These are phyloP conservation scores for Drosophila affinis DNA, from an alignment of 2,888 invertebrate species.

Conservation along the genomic window DNA sequence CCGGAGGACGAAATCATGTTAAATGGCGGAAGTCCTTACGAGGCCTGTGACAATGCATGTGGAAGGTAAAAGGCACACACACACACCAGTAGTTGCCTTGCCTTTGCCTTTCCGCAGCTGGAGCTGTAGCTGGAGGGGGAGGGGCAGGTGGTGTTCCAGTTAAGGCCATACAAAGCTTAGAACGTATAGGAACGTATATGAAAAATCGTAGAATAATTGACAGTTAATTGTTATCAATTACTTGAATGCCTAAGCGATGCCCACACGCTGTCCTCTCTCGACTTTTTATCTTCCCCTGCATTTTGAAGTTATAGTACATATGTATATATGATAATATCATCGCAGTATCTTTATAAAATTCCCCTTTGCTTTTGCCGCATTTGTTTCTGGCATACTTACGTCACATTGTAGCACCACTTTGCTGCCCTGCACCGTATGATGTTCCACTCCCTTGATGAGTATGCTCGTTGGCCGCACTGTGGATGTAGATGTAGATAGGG, in stretches of 20 bases:
- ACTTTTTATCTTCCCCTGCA: background rate
- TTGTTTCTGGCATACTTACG: constrained; percentile 74
- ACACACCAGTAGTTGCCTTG: too few species aligned
- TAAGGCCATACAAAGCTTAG: background rate
- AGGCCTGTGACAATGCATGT: constrained; percentile 3
- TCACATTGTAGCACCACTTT: constrained; percentile 90
- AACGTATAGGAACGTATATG: constrained; percentile 22
- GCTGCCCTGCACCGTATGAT: constrained; percentile 92
- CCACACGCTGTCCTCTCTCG: background rate
- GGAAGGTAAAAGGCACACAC: background rate
- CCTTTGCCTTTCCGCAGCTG: background rate
- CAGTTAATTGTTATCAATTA: constrained; percentile 82
- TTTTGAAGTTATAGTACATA: too few species aligned
- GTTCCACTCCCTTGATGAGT: constrained; percentile 89
- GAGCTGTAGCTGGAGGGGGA: too few species aligned
- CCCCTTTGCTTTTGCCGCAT: background rate
- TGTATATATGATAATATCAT: too few species aligned
- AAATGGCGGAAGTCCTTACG: background rate
- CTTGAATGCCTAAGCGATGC: constrained; percentile 49
- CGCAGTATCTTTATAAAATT: background rate
- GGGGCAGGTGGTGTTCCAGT: background rate
- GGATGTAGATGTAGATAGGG: constrained; percentile 55
- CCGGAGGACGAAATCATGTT: constrained; percentile 6
- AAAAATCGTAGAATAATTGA: constrained; percentile 79
- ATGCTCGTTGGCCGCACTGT: constrained; percentile 93